Conservation (phyloP, 2,113 vertebrate species). For the Atherinomorus stipes region DNA sequence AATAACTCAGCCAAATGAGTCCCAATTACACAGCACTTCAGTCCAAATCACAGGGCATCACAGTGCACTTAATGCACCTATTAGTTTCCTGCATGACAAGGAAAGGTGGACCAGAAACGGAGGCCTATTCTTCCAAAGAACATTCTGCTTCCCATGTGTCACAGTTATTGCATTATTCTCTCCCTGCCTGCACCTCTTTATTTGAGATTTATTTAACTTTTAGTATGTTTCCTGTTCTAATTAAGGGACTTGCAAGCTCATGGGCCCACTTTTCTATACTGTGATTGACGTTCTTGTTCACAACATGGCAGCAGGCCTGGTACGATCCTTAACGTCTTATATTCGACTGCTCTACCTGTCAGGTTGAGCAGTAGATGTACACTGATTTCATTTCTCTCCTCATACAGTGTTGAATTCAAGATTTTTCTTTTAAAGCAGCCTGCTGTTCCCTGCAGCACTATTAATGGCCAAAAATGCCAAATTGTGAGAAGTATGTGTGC, state of each 20-base stretch:
- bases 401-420: conserved; percentile 60
- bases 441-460: conserved; percentile 31
- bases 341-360: conserved; percentile 25
- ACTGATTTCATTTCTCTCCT: conserved; percentile 54
- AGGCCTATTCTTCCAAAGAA: conserved; percentile 34
- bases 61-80: conserved; percentile 70
- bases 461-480: conserved; percentile 66
- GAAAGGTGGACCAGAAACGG: conserved; percentile 35
- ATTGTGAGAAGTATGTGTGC: conserved; percentile 53
- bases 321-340: not conserved
- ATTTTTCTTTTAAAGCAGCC: conserved; percentile 64
- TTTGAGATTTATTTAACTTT: conserved; percentile 31
- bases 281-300: conserved; percentile 43
- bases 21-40: conserved; percentile 75
- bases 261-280: conserved; percentile 43
- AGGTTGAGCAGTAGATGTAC: conserved; percentile 42
- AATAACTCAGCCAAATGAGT: conserved; percentile 75
- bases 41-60: conserved; percentile 67
- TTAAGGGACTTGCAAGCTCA: conserved; percentile 42
- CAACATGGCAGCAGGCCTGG: conserved; percentile 16
- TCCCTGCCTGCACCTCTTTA: not conserved
- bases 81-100: conserved; percentile 55
- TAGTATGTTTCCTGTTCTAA: conserved; percentile 42
- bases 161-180: conserved; percentile 36
- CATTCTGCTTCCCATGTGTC: conserved; percentile 25